Evolutionary conservation across 1,140 invertebrate genomes (phyloP).

Genomic region (Spodoptera litura): DNA sequence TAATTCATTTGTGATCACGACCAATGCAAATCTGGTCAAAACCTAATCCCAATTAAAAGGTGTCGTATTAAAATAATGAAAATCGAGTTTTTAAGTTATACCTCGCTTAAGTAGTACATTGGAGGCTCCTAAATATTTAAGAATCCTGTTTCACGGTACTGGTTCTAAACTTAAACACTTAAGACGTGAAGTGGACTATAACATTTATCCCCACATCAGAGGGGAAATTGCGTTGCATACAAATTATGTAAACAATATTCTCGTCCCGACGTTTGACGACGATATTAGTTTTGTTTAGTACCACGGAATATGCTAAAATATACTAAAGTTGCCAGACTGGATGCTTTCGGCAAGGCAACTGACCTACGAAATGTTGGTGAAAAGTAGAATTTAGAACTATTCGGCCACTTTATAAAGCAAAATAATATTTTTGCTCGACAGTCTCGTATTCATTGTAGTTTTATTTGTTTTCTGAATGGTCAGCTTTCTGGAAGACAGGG

Average conservation of each 20-base stretch:
- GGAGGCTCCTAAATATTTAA: no score
- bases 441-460: not conserved
- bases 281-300: conserved; percentile 37
- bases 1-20: no score
- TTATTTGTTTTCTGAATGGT: no score
- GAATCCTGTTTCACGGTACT: not conserved
- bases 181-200: not conserved
- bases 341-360: conserved; percentile 23
- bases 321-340: conserved; percentile 17
- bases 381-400: conserved; percentile 19
- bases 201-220: conserved; percentile 25
- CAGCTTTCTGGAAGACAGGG: no score
- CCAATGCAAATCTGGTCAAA: no score
- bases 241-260: conserved; percentile 37
- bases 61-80: no score
- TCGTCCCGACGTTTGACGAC: conserved; percentile 23
- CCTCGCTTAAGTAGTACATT: no score
- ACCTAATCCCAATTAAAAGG: no score
- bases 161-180: not conserved
- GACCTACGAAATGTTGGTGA: conserved; percentile 16
- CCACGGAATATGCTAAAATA: conserved; percentile 29
- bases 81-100: no score
- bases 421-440: not conserved
- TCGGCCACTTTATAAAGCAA: not conserved
- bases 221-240: conserved; percentile 16